phyloP scores from a whole-genome alignment of 1,140 invertebrate genomes.

The Teleogryllus occipitalis region DNA sequence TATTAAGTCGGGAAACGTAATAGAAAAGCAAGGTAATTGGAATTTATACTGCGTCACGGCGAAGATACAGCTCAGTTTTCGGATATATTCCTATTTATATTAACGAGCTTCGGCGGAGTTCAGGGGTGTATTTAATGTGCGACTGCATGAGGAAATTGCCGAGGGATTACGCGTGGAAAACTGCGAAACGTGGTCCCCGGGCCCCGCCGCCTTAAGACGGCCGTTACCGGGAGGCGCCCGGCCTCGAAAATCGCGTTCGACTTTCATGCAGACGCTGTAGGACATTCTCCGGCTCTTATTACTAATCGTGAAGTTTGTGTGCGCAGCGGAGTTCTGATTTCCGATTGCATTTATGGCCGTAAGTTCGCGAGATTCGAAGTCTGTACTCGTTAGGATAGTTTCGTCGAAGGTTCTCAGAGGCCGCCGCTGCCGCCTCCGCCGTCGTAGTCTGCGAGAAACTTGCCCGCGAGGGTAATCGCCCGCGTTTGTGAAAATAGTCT shows the following conservation, averaged over 20 bases:
- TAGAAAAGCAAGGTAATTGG: not conserved
- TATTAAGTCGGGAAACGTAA: not conserved
- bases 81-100: slow-evolving; percentile 2
- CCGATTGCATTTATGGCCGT: not conserved
- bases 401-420: no score
- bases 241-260: not conserved
- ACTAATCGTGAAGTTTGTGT: not conserved
- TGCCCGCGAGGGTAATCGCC: no score
- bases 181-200: not conserved
- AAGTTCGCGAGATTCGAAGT: not conserved
- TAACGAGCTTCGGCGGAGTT: not conserved
- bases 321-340: not conserved
- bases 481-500: no score
- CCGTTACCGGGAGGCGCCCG: not conserved
- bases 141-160: not conserved
- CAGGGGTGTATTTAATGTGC: not conserved
- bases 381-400: not conserved
- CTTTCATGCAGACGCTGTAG: not conserved
- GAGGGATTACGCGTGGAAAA: not conserved
- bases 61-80: not conserved
- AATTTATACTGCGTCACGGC: not conserved
- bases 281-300: not conserved
- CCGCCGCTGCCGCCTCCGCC: no score
- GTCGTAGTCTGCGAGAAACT: no score
- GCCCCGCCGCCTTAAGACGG: no score